Percentiles rank a stretch among this genome's conserved stretches.
phyloP scores from a whole-genome alignment of 2,888 invertebrate genomes.

The Diarsia brunnea region DNA sequence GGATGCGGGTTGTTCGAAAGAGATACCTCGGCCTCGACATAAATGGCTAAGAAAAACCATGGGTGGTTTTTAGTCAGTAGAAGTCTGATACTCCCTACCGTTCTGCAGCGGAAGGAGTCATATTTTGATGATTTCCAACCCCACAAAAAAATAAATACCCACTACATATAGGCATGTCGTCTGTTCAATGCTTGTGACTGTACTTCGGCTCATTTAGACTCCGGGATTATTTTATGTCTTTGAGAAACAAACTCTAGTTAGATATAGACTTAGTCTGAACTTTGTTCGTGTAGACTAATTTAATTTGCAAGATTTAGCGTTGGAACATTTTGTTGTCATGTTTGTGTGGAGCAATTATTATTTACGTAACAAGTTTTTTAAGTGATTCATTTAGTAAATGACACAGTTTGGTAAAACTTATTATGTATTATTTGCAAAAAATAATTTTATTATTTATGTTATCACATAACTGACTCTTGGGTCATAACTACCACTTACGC shows the following conservation, averaged over 20 bases:
- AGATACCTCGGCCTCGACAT: no score
- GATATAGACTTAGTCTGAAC: conserved; percentile 9
- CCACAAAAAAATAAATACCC: no score
- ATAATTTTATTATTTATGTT: no score
- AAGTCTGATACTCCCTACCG: no score
- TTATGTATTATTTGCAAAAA: background rate
- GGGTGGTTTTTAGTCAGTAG: no score
- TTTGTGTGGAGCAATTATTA: background rate
- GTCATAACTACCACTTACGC: no score
- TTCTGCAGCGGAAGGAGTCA: no score
- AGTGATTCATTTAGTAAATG: background rate
- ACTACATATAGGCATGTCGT: no score
- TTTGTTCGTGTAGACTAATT: conserved; percentile 38
- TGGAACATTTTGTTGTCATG: background rate
- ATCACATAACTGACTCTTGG: no score
- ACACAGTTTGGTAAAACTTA: background rate
- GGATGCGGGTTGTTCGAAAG: no score
- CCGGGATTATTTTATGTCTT: conserved; percentile 26
- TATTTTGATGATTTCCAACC: no score
- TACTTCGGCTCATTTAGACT: conserved; percentile 22
- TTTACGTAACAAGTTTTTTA: background rate
- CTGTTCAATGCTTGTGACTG: background rate
- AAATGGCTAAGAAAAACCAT: no score
- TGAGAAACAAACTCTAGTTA: conserved; percentile 32
- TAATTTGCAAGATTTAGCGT: conserved; percentile 36